These are phyloP conservation scores for Oceanodroma tethys DNA, from an alignment of 2,113 vertebrate genomes.

Conservation along the genomic window DNA sequence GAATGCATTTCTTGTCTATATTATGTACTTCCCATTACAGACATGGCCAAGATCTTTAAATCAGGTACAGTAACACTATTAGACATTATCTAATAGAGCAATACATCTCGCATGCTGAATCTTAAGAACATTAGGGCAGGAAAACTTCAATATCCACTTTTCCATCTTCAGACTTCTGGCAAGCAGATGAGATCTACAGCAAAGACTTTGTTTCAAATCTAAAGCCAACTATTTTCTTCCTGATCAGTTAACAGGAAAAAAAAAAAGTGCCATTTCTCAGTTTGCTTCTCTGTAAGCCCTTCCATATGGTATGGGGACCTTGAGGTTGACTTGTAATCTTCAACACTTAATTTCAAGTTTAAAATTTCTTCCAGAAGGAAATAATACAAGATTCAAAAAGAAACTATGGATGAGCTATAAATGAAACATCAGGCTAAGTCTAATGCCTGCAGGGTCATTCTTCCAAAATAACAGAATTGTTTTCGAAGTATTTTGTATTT, in stretches of 20 bases:
- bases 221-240: constrained; percentile 15
- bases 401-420: not conserved
- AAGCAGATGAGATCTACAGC: constrained; percentile 29
- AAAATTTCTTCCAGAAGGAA: constrained; percentile 41
- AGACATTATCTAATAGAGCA: not conserved
- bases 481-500: not conserved
- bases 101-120: not conserved
- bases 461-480: not conserved
- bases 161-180: constrained; percentile 52
- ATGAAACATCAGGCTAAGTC: not conserved
- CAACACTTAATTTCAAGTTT: constrained; percentile 42
- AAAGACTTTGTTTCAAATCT: constrained; percentile 21
- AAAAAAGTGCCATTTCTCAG: not conserved
- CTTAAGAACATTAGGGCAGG: not conserved
- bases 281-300: constrained; percentile 9
- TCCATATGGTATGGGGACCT: not conserved
- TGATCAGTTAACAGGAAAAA: not conserved
- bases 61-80: not conserved
- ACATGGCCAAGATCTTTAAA: not conserved
- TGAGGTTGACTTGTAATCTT: constrained; percentile 10
- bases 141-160: constrained; percentile 53
- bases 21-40: not conserved
- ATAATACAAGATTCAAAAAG: constrained; percentile 6
- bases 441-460: constrained; percentile 31
- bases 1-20: not conserved